Percentiles rank a stretch among this genome's conserved stretches.
phyloP scores from a whole-genome alignment of 2,797 vertebrate species.

The Graptemys geographica region DNA sequence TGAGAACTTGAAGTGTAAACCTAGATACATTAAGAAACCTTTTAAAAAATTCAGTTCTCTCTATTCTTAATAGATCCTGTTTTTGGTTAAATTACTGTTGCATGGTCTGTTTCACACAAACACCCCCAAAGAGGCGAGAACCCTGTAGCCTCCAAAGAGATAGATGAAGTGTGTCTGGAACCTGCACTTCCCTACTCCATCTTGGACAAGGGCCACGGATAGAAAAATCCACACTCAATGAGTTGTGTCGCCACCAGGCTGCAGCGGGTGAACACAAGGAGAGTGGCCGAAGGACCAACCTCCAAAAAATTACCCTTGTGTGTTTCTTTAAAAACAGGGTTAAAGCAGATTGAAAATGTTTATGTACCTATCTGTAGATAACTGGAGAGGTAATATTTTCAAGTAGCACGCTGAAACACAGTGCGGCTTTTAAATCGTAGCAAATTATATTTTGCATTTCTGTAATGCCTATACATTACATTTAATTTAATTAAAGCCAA shows the following conservation, averaged over 20 bases:
- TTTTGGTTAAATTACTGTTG: background rate
- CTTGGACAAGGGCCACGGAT: background rate
- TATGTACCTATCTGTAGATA: conserved; percentile 43
- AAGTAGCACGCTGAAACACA: conserved; percentile 37
- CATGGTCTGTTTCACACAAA: background rate
- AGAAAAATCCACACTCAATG: background rate
- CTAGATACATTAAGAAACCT: background rate
- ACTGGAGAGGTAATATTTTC: conserved; percentile 50
- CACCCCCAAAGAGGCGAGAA: background rate
- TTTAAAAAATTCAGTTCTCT: background rate
- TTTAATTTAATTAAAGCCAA: conserved; percentile 60
- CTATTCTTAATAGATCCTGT: accelerated
- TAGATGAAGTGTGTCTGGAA: background rate
- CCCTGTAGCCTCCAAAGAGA: background rate
- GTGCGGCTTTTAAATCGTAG: conserved; percentile 59
- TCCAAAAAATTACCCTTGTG: background rate
- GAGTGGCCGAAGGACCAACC: accelerated
- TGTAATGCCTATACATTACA: conserved; percentile 60
- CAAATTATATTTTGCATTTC: conserved; percentile 68
- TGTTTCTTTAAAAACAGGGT: background rate
- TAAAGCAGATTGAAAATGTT: background rate
- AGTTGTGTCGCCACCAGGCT: background rate
- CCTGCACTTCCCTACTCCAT: background rate
- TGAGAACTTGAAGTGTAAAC: background rate
- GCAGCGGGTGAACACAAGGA: background rate